These are phyloP conservation scores for Echeneis naucrates DNA, from an alignment of 2,797 vertebrate genomes.

Conservation along the genomic window DNA sequence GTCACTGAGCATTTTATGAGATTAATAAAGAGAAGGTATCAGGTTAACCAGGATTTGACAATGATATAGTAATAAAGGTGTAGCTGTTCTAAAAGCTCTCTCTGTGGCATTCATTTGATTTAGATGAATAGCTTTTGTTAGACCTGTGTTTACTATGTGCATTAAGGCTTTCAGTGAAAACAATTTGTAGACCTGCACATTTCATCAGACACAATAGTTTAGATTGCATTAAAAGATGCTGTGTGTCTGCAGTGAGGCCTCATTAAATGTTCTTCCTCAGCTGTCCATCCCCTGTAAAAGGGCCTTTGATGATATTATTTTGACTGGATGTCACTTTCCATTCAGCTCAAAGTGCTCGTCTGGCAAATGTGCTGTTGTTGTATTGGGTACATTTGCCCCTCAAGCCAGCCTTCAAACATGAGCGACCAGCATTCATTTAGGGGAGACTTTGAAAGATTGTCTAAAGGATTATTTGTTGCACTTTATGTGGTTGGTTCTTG, in stretches of 20 bases:
- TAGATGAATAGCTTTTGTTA: constrained; percentile 2
- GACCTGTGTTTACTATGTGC: background rate
- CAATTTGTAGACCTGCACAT: background rate
- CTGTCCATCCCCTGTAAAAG: constrained; percentile 21
- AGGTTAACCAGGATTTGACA: background rate
- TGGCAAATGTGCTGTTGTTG: constrained; percentile 30
- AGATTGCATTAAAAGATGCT: background rate
- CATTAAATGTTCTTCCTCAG: constrained; percentile 31
- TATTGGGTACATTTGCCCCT: constrained; percentile 11
- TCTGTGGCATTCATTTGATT: background rate
- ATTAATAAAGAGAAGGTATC: constrained; percentile 16
- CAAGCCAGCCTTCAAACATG: background rate
- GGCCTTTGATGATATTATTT: constrained; percentile 32
- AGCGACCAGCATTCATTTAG: background rate
- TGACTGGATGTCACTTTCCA: constrained; percentile 41
- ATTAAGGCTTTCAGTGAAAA: background rate
- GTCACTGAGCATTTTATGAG: constrained; percentile 8
- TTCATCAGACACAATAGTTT: background rate
- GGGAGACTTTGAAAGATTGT: constrained; percentile 16
- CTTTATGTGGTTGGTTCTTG: constrained; percentile 1
- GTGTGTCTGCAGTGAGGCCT: constrained; percentile 15
- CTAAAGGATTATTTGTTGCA: constrained; percentile 1
- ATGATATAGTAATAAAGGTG: background rate
- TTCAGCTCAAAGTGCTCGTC: constrained; percentile 36
- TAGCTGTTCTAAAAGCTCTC: background rate